Percentiles rank a stretch among this genome's conserved stretches.
These are phyloP conservation scores for Pyrocephalus nanus DNA, from an alignment of 2,797 vertebrate genomes.

Conservation along the genomic window DNA sequence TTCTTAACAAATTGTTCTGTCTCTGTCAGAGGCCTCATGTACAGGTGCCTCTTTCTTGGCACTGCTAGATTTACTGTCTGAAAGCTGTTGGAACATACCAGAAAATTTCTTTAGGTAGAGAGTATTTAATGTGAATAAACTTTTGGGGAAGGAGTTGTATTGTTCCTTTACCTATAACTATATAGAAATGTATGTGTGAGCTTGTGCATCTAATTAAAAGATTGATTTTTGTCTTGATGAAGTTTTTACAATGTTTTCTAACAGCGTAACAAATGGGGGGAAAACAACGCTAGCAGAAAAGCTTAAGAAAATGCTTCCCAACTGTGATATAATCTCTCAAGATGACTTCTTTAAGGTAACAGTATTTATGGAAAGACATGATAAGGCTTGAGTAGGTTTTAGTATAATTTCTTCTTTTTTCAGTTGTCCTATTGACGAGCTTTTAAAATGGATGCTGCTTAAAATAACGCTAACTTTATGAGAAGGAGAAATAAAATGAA, in stretches of 20 bases:
- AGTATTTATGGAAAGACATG: neutral
- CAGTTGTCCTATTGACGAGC: neutral
- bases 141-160: neutral
- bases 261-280: constrained; percentile 91
- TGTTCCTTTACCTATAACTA: neutral
- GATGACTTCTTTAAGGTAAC: constrained; percentile 93
- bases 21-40: neutral
- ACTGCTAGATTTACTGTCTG: neutral
- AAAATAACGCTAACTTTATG: neutral
- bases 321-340: constrained; percentile 87
- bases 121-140: neutral
- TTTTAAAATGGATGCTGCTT: neutral
- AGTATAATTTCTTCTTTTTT: neutral
- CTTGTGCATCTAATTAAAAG: neutral
- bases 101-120: neutral
- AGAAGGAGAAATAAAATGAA: neutral
- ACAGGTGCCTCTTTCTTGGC: neutral
- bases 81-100: neutral
- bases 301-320: constrained; percentile 82
- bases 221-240: neutral
- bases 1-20: neutral
- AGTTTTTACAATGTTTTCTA: constrained; percentile 8
- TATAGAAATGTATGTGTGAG: neutral
- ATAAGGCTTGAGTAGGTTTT: neutral
- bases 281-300: constrained; percentile 87